A percentile compares a stretch with the other conserved stretches of the same genome.
These are phyloP conservation scores for Hydropotes inermis DNA, from an alignment of 2,113 vertebrate species.

Conservation along the genomic window DNA sequence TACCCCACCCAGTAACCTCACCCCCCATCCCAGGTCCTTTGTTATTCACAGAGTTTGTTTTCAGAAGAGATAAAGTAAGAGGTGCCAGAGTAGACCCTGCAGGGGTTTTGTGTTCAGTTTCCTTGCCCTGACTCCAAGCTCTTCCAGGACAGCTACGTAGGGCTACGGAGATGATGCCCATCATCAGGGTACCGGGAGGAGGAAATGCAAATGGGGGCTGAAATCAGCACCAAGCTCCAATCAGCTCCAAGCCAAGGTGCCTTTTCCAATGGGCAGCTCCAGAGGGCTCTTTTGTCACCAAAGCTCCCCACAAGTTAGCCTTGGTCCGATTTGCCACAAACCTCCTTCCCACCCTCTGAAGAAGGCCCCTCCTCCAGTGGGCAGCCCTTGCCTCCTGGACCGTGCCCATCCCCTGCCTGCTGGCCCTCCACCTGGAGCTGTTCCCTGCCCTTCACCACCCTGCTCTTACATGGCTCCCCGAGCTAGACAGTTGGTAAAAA, in stretches of 20 bases:
- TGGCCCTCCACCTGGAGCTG: not conserved
- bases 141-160: not conserved
- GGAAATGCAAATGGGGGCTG: not conserved
- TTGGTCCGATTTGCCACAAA: not conserved
- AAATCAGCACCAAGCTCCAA: not conserved
- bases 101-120: not conserved
- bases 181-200: not conserved
- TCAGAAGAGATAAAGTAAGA: not conserved
- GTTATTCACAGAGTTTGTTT: not conserved
- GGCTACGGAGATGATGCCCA: rapidly evolving
- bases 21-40: not conserved
- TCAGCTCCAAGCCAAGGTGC: not conserved
- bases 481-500: conserved; percentile 78
- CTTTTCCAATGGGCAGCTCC: not conserved
- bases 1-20: not conserved
- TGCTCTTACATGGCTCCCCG: conserved; percentile 64
- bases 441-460: conserved; percentile 37
- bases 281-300: not conserved
- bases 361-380: not conserved
- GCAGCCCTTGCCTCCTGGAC: not conserved
- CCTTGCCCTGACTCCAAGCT: not conserved
- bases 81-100: not conserved
- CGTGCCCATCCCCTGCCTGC: rapidly evolving
- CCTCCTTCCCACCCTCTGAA: not conserved
- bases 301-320: not conserved